phyloP scores from a whole-genome alignment of 2,888 invertebrate species.

The Ptilodon capucinus region DNA sequence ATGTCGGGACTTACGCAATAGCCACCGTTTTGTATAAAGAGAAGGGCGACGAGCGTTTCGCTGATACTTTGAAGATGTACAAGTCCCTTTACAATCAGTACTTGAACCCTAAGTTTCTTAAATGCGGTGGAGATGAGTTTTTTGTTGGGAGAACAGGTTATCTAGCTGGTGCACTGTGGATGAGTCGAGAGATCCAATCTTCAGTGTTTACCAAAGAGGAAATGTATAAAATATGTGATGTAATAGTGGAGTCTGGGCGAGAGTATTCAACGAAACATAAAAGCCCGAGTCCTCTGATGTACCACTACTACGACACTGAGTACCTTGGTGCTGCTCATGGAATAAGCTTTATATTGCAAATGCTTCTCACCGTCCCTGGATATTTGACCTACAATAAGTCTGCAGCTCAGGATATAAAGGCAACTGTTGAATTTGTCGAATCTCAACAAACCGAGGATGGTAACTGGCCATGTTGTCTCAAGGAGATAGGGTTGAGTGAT shows the following conservation, averaged over 20 bases:
- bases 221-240: constrained; percentile 85
- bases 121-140: constrained; percentile 90
- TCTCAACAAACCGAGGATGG: constrained; percentile 86
- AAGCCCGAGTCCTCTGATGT: constrained; percentile 89
- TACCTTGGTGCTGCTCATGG: constrained; percentile 88
- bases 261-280: constrained; percentile 83
- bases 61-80: constrained; percentile 58
- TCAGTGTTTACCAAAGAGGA: constrained; percentile 68
- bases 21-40: constrained; percentile 84
- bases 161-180: constrained; percentile 89
- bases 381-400: constrained; percentile 79
- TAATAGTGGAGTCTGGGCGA: constrained; percentile 87
- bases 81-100: constrained; percentile 62
- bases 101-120: constrained; percentile 76
- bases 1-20: constrained; percentile 89
- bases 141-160: constrained; percentile 94
- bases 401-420: constrained; percentile 83
- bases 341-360: constrained; percentile 81
- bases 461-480: constrained; percentile 89
- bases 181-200: constrained; percentile 81
- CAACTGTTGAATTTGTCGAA: constrained; percentile 85
- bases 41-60: constrained; percentile 64
- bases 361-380: constrained; percentile 72
- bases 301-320: constrained; percentile 87
- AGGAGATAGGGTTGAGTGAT: constrained; percentile 83